phyloP scores from a whole-genome alignment of 1,140 invertebrate genomes.

The Pseudoatta argentina region DNA sequence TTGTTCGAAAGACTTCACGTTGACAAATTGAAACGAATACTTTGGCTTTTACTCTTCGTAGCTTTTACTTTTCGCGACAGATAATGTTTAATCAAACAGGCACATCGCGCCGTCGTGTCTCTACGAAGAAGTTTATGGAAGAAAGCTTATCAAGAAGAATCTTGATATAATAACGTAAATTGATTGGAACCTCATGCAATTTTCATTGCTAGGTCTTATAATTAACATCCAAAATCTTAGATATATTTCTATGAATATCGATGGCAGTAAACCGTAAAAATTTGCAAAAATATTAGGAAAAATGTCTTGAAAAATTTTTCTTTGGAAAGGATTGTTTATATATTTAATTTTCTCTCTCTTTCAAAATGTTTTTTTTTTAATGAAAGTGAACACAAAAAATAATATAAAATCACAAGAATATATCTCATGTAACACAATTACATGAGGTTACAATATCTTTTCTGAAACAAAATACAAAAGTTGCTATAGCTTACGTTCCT shows the following conservation, averaged over 20 bases:
- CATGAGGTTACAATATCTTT: not conserved
- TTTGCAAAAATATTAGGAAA: not conserved
- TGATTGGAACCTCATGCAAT: not conserved
- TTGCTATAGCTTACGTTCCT: not conserved
- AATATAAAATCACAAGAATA: not conserved
- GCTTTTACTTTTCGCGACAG: not conserved
- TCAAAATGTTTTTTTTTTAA: not conserved
- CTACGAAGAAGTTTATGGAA: not conserved
- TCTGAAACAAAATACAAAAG: not conserved
- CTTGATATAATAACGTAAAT: not conserved
- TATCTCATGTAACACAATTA: not conserved
- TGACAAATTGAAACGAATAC: not conserved
- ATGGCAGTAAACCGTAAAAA: not conserved
- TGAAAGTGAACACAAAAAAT: not conserved
- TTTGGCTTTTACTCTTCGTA: not conserved
- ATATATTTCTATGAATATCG: not conserved
- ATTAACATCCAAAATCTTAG: not conserved
- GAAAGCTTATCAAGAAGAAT: constrained; percentile 10
- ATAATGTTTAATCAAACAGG: constrained; percentile 36
- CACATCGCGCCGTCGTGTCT: not conserved
- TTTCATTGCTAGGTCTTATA: not conserved
- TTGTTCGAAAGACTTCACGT: not conserved
- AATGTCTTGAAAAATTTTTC: not conserved
- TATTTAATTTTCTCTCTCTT: not conserved
- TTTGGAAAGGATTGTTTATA: not conserved